Conservation (phyloP, 92 coral and sea anemone species). For the Diadumene lineata region DNA sequence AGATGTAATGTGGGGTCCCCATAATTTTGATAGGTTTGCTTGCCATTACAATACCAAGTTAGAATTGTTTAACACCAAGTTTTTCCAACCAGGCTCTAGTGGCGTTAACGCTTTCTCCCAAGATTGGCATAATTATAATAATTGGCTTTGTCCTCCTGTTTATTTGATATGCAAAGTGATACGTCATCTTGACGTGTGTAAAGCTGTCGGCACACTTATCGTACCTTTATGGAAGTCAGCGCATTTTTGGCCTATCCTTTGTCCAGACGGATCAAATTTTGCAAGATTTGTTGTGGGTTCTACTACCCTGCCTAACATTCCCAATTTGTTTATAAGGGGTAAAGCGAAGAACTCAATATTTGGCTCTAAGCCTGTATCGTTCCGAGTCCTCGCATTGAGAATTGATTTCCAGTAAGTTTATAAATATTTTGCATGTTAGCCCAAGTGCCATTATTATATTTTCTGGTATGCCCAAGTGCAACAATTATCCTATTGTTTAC, state of each 20-base stretch:
- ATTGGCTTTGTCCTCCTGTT: constrained; percentile 44
- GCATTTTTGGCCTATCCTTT: constrained; percentile 56
- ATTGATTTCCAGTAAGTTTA: neutral
- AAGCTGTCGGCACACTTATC: constrained; percentile 44
- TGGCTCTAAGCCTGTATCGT: neutral
- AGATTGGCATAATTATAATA: constrained; percentile 26
- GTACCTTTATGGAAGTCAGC: constrained; percentile 59
- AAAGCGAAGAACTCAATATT: constrained; percentile 40
- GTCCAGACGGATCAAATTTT: constrained; percentile 46
- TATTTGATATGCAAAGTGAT: constrained; percentile 21
- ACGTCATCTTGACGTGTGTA: constrained; percentile 31
- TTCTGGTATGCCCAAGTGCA: neutral
- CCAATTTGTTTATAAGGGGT: constrained; percentile 26
- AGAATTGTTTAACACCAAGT: too few relatives aligned
- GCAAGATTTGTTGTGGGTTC: constrained; percentile 36
- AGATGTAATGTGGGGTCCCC: too few relatives aligned
- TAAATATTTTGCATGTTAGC: neutral
- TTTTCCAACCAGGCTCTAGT: constrained; percentile 44
- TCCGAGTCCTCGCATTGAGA: constrained; percentile 1
- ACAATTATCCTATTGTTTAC: neutral
- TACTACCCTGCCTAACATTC: constrained; percentile 21
- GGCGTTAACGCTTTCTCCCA: constrained; percentile 56
- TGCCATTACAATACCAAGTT: too few relatives aligned
- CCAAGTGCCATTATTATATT: neutral
- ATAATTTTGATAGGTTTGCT: too few relatives aligned